Conservation (phyloP, 92 coral and sea anemone species). For the Metridium senile region DNA sequence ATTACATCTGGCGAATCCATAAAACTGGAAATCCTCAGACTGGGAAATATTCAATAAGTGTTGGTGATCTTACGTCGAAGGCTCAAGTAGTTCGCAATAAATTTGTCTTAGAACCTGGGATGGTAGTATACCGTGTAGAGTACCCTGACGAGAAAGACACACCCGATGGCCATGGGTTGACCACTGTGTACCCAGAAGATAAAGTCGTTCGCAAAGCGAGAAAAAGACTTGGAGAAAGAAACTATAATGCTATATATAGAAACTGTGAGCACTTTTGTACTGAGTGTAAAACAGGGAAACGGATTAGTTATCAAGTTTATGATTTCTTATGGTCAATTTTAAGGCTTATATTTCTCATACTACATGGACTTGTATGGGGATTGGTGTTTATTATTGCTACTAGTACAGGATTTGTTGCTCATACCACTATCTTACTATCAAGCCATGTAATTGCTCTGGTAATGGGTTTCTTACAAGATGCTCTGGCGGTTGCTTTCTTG, state of each 20-base stretch:
- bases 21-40: conserved; percentile 80
- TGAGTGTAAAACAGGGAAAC: conserved; percentile 80
- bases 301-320: conserved; percentile 74
- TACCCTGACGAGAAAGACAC: conserved; percentile 40
- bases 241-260: conserved; percentile 78
- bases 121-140: conserved; percentile 73
- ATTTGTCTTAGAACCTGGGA: conserved; percentile 58
- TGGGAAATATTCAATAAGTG: conserved; percentile 64
- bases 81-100: conserved; percentile 75
- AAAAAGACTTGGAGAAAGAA: conserved; percentile 72
- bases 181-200: conserved; percentile 41
- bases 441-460: conserved; percentile 54
- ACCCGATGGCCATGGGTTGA: conserved; percentile 20
- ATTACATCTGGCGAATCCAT: conserved; percentile 79
- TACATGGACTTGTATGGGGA: conserved; percentile 67
- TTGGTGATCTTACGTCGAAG: conserved; percentile 66
- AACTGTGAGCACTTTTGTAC: conserved; percentile 91
- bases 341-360: conserved; percentile 47
- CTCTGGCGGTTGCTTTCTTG: conserved; percentile 55
- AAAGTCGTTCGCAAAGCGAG: conserved; percentile 77
- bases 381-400: conserved; percentile 50
- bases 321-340: conserved; percentile 64
- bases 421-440: conserved; percentile 57
- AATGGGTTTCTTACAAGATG: conserved; percentile 66
- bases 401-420: conserved; percentile 78